A percentile compares a stretch with the other conserved stretches of the same genome.
Conservation (phyloP, 2,888 invertebrate species). For the Cyaniris semiargus region DNA sequence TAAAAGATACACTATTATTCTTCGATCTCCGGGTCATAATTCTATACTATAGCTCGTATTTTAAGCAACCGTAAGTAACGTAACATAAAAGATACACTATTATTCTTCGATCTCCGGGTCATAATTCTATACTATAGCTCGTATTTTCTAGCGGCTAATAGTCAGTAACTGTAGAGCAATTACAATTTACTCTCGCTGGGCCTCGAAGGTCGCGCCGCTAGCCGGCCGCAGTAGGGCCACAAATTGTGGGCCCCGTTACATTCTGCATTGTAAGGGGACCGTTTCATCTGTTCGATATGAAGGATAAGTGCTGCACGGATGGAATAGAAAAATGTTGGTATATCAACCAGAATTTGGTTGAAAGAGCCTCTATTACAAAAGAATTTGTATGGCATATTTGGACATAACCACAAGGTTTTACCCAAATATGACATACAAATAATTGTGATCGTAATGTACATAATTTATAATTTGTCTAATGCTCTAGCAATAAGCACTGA, state of each 20-base stretch:
- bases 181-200: conserved; percentile 10
- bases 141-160: background rate
- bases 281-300: background rate
- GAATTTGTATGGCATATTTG: no score
- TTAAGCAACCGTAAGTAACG: no score
- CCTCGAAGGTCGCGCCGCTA: conserved; percentile 23
- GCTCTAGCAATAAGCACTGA: no score
- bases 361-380: no score
- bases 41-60: background rate
- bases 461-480: no score
- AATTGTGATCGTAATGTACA: no score
- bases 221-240: conserved; percentile 36
- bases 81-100: no score
- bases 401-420: no score
- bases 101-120: background rate
- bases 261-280: conserved; percentile 41
- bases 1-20: no score
- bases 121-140: background rate
- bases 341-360: no score
- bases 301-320: background rate
- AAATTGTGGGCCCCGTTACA: conserved; percentile 45
- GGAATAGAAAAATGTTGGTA: background rate
- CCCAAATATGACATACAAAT: no score
- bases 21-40: background rate
- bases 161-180: conserved; percentile 1